Conservation (phyloP, 2,888 invertebrate genomes). For the Agriotes lineatus region DNA sequence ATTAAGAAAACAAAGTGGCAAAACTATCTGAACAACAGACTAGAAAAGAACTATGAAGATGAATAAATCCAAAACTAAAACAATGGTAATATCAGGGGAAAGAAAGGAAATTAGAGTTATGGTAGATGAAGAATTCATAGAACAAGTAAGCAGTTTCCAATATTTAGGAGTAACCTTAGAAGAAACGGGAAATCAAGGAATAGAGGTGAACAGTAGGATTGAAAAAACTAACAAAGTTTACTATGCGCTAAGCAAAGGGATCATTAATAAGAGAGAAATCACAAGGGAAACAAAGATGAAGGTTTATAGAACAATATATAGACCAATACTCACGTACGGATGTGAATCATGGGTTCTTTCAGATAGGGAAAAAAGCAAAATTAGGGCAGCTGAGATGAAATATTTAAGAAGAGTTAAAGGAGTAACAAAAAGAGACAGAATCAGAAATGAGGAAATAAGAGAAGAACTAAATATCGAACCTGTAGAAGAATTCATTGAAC, state of each 20-base stretch:
- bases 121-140: neutral
- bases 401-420: neutral
- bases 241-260: too few relatives aligned
- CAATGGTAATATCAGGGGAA: neutral
- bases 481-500: neutral
- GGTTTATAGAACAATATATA: neutral
- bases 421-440: neutral
- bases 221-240: slow-evolving; percentile 1
- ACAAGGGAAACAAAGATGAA: neutral
- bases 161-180: neutral
- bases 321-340: neutral
- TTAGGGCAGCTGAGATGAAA: too few relatives aligned
- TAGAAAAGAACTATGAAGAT: neutral
- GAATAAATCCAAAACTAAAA: too few relatives aligned
- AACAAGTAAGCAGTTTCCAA: neutral
- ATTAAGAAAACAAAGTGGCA: too few relatives aligned
- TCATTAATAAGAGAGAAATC: too few relatives aligned
- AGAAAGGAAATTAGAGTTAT: neutral
- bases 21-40: neutral
- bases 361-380: neutral
- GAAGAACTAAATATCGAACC: neutral
- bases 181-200: too few relatives aligned
- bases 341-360: slow-evolving; percentile 1
- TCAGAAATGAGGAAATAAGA: slow-evolving; percentile 5
- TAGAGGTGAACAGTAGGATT: too few relatives aligned